Evolutionary conservation across 2,797 vertebrate species (phyloP).

Genomic region (Percopsis omiscomaycus): DNA sequence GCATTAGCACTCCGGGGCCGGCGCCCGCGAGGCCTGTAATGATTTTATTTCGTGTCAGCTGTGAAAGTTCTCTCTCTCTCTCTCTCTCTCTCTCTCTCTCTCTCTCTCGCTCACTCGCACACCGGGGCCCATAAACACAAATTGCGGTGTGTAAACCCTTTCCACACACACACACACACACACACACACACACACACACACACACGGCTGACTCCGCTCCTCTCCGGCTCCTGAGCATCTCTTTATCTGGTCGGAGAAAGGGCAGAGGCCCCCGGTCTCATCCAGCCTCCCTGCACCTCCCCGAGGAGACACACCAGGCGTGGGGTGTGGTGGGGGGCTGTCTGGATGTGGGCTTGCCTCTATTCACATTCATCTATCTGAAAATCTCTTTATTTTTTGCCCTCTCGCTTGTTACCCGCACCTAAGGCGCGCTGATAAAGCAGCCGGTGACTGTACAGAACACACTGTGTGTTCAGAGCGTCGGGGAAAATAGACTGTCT

Average conservation of each 20-base stretch:
- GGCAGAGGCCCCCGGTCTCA: no score
- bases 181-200: constrained; percentile 3
- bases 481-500: no score
- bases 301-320: constrained; percentile 11
- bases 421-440: constrained; percentile 35
- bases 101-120: constrained; percentile 74
- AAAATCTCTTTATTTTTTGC: constrained; percentile 21
- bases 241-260: no score
- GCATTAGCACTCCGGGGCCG: constrained; percentile 43
- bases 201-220: background rate
- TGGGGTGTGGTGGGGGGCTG: no score
- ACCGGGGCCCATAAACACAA: constrained; percentile 75
- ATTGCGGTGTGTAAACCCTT: constrained; percentile 75
- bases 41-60: constrained; percentile 77
- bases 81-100: constrained; percentile 73
- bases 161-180: constrained; percentile 4
- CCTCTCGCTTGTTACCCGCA: constrained; percentile 18
- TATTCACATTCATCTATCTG: constrained; percentile 22
- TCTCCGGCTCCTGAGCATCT: no score
- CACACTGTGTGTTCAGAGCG: constrained; percentile 21
- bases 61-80: constrained; percentile 74
- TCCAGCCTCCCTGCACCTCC: no score
- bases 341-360: background rate
- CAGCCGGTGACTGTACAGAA: constrained; percentile 13
- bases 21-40: constrained; percentile 66